Evolutionary conservation across 2,888 invertebrate species (phyloP).

Genomic region (Drosophila testacea): DNA sequence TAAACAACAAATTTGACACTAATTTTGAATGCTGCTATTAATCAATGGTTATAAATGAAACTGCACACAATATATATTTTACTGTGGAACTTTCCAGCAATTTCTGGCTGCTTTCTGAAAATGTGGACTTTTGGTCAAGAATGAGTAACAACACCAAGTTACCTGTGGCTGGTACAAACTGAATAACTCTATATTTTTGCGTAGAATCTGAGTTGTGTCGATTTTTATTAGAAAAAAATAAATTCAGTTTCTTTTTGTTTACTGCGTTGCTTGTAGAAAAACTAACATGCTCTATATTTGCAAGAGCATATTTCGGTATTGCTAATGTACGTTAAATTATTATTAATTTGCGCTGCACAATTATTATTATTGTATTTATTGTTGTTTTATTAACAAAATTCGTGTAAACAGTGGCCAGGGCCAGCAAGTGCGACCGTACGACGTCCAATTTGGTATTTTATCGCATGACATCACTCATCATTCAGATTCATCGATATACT

Average conservation of each 20-base stretch:
- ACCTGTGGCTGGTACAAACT: conserved; percentile 41
- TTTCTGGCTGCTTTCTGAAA: conserved; percentile 30
- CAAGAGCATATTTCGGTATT: conserved; percentile 16
- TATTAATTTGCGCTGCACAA: conserved; percentile 25
- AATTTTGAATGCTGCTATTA: conserved; percentile 3
- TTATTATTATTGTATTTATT: conserved; percentile 4
- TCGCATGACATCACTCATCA: conserved; percentile 47
- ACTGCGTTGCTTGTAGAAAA: conserved; percentile 25
- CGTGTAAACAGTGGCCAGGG: conserved; percentile 49
- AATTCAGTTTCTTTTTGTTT: conserved; percentile 18
- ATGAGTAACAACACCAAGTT: conserved; percentile 28
- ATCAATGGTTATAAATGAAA: conserved; percentile 1
- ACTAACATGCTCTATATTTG: conserved; percentile 24
- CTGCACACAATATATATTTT: conserved; percentile 1
- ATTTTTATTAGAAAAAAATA: conserved; percentile 15
- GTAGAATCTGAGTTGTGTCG: conserved; percentile 16
- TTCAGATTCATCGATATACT: conserved; percentile 22
- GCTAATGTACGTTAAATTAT: background rate
- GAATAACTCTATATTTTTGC: conserved; percentile 23
- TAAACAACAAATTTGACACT: conserved; percentile 35
- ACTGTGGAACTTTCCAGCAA: conserved; percentile 54
- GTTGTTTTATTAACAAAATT: conserved; percentile 33
- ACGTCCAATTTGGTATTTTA: conserved; percentile 22
- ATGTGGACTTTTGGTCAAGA: conserved; percentile 15
- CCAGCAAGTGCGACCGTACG: conserved; percentile 29